Base-by-base conservation (phyloP, 2,888 invertebrate species). In the Stegophylla sp. region DNA sequence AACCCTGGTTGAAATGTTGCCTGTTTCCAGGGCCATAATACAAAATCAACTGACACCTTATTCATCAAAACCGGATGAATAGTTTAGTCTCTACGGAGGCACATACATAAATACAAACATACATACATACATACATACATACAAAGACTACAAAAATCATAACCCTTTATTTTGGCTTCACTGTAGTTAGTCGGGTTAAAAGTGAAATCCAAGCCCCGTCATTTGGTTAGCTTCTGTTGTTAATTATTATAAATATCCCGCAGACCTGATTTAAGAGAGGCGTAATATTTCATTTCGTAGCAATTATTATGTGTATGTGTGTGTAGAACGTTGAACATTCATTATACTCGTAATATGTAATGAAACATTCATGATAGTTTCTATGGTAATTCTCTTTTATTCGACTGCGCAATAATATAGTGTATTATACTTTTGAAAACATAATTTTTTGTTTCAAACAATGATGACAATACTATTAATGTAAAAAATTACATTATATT, bases 191-290 rank as follows among this genome's bases (percentile, higher is more conserved):
- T n/a, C n/a, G n/a, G 43, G 43, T 67, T 17, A 26, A 67, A 67
- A 67, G 20, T 67, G 23, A 67, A 67, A 67, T 67, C 66, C 45
- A 26, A 45, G 26, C 3, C 17, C 17, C 23, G 9, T 17, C 28
- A 61, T 26, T 23, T 45, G 10, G 17, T 26, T 45, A 66, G 23
- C 5, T 9, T 23, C 23, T 66, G 23, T 23, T 66, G 43, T 64
- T 41, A 20, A 41, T 34, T 34, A 66, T 67, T 34, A 66, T 67
- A 67, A 45, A 67, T 67, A 45, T 67, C 45, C 23, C 23, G n/a
- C 23, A 45, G 45, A 67, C 15, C 43, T 3, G 26, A 17, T 26
- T 26, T 34, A 41, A 41, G 2, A 45, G 13, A 56, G 20, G 20
- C n/a, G 20, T 20, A 20, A 53, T 56, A 12, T 56, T 56, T 23